A percentile compares a stretch with the other conserved stretches of the same genome.
Conservation (phyloP, 2,113 vertebrate genomes). For the Furnarius figulus region DNA sequence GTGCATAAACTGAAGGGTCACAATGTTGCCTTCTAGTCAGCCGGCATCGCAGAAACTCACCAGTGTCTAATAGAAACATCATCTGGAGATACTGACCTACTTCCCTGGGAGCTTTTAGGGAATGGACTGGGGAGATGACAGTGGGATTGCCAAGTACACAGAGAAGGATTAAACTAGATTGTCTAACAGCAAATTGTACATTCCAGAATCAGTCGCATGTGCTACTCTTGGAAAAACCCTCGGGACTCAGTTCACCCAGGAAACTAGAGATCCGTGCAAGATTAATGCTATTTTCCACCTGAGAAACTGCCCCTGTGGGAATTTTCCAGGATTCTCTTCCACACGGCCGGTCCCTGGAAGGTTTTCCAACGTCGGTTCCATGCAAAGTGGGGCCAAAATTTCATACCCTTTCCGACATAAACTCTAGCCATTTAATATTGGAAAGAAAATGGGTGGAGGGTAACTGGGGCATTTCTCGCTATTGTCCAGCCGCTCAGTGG, state of each 20-base stretch:
- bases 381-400: background rate
- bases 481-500: background rate
- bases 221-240: background rate
- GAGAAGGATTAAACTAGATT: background rate
- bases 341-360: background rate
- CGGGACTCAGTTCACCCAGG: background rate
- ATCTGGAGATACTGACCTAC: constrained; percentile 14
- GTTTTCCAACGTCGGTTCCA: background rate
- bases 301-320: background rate
- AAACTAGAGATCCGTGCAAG: background rate
- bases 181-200: background rate
- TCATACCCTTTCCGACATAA: background rate
- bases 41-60: background rate
- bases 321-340: background rate
- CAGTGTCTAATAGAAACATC: background rate
- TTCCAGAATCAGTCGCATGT: background rate
- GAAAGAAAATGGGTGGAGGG: background rate
- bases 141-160: background rate
- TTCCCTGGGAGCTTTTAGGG: background rate
- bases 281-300: background rate
- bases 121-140: background rate
- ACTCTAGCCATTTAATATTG: background rate
- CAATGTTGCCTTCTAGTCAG: background rate
- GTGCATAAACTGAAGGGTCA: constrained; percentile 53
- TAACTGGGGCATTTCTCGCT: background rate